Evolutionary conservation across 2,797 vertebrate species (phyloP).

Genomic region (Muraenolepis orangiensis): DNA sequence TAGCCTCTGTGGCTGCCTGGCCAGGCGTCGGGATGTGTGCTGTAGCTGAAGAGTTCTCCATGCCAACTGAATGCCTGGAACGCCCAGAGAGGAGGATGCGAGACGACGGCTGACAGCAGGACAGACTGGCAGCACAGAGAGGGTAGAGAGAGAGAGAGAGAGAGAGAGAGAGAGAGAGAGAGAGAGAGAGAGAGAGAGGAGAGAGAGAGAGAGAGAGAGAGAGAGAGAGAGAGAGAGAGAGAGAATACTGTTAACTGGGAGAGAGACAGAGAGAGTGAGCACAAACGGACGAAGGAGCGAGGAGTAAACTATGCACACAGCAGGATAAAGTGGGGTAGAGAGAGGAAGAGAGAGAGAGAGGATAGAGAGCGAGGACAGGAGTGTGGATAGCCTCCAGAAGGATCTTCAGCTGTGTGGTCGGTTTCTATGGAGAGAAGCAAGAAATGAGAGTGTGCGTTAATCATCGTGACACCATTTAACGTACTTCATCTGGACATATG

Average conservation of each 20-base stretch:
- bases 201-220: not conserved
- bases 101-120: slow-evolving; percentile 45
- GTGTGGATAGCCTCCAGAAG: not conserved
- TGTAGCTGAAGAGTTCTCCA: slow-evolving; percentile 18
- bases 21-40: not conserved
- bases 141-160: not conserved
- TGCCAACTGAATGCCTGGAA: slow-evolving; percentile 6
- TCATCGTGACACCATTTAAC: not conserved
- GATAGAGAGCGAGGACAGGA: slow-evolving; percentile 1
- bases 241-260: not conserved
- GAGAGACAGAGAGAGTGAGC: not conserved
- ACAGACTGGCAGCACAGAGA: too few relatives aligned
- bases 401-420: not conserved
- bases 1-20: slow-evolving; percentile 6
- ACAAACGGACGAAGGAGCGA: too few relatives aligned
- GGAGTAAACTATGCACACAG: not conserved
- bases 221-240: not conserved
- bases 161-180: not conserved
- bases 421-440: not conserved
- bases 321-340: not conserved
- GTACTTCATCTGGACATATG: not conserved
- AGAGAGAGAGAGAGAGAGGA: not conserved
- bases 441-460: not conserved
- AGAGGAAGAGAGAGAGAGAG: slow-evolving; percentile 2
- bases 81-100: slow-evolving; percentile 36